Percentiles rank a stretch among this genome's conserved stretches.
phyloP scores from a whole-genome alignment of 2,888 invertebrate species.

The Bruchidius siliquastri region DNA sequence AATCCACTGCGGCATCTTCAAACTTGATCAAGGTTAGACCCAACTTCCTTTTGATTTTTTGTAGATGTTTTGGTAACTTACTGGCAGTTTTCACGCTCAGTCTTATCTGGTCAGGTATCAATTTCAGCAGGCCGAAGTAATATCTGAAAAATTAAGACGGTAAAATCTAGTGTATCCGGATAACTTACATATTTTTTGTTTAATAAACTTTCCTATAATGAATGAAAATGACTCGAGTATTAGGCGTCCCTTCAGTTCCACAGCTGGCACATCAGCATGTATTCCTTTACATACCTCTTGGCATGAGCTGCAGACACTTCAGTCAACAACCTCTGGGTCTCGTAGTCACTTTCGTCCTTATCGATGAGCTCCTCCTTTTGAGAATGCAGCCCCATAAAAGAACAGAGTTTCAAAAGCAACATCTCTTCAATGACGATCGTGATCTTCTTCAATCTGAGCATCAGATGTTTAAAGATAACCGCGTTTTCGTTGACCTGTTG shows the following conservation, averaged over 20 bases:
- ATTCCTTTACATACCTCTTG: constrained; percentile 56
- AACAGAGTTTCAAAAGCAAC: constrained; percentile 67
- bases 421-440: constrained; percentile 85
- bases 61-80: constrained; percentile 73
- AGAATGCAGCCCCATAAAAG: constrained; percentile 52
- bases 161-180: too few species aligned
- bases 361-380: constrained; percentile 54
- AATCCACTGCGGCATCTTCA: constrained; percentile 91
- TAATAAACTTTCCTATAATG: too few species aligned
- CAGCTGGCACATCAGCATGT: too few species aligned
- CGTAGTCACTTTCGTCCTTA: constrained; percentile 72
- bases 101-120: constrained; percentile 61
- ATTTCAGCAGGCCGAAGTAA: constrained; percentile 44
- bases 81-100: constrained; percentile 86
- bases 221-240: too few species aligned
- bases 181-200: too few species aligned
- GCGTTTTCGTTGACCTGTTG: constrained; percentile 67
- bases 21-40: constrained; percentile 90
- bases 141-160: constrained; percentile 26
- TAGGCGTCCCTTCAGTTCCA: too few species aligned
- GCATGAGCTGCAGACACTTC: constrained; percentile 77
- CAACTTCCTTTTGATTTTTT: constrained; percentile 75
- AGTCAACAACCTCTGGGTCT: constrained; percentile 72
- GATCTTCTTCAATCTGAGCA: constrained; percentile 76
- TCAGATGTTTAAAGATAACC: constrained; percentile 81